Evolutionary conservation across 2,888 invertebrate genomes (phyloP), one percentile per base, ranked within the genome.

Genomic region (Ischnura elegans): DNA sequence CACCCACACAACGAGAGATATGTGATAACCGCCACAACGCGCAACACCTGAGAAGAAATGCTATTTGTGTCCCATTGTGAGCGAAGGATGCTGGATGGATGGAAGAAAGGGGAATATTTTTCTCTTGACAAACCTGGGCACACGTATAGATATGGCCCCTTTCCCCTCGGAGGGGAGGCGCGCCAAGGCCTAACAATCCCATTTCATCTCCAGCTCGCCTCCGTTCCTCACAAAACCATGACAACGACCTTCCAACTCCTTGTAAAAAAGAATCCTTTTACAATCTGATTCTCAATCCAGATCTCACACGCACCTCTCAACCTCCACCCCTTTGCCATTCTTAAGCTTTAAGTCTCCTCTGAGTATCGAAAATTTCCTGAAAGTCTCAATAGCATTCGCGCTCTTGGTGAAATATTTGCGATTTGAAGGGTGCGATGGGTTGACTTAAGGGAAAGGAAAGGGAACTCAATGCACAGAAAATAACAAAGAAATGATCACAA

Each of bases 361-460:
- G 42, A 46, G 46, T 36, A 61, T 90, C 43, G 90, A 43, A 61
- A 19, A 90, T 61, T 61, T 90, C 43, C 42, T 42, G 42, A 42
- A 87, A 42, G 36, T 55, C 61, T 55, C 90, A 90, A 66, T 66
- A 25, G 51, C 43, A 90, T 90, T 90, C 43, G 16, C 36, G 42
- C 87, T 42, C 42, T 87, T 51, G 36, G 76, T 36, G 25, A 76
- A 76, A 36, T 36, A 29, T 76, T 36, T n/a, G 36, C 29, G 3
- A 4, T 29, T 29, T 36, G 76, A 1, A 10, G 29, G 76, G 76
- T 29, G 76, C 76, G 76, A 1, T 25, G 29, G 76, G 76, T 36
- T 10, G 16, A 0, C 76, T 10, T 1, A 25, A 36, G 29, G 4
- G 21, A 5, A n/a, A 46, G 87, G 25, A 25, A 46, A 46, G 46